phyloP scores from a whole-genome alignment of 2,888 invertebrate species.

The Drosophila paranaensis region DNA sequence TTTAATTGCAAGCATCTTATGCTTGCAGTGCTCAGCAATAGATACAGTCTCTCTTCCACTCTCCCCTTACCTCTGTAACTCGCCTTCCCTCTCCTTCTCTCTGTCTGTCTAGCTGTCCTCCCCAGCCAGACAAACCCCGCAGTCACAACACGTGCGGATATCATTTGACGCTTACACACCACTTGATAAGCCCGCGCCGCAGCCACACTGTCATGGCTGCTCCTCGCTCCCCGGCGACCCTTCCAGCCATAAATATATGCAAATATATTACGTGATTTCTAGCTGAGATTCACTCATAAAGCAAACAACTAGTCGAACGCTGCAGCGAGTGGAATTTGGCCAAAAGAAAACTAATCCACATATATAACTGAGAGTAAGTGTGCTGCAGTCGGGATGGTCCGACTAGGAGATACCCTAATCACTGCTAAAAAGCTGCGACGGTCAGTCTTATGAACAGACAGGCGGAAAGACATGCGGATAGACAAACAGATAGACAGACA shows the following conservation, averaged over 20 bases:
- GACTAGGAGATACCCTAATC: not conserved
- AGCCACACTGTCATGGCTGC: constrained; percentile 10
- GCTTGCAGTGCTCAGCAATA: constrained; percentile 14
- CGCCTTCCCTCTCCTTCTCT: not conserved
- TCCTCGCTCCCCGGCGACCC: constrained; percentile 9
- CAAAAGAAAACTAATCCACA: constrained; percentile 9
- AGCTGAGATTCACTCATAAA: constrained; percentile 42
- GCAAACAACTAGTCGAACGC: constrained; percentile 25
- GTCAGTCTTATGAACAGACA: no score
- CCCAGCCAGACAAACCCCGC: constrained; percentile 1
- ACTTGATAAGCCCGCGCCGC: constrained; percentile 21
- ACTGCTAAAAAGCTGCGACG: no score
- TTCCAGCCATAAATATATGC: constrained; percentile 70
- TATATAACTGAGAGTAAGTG: no score
- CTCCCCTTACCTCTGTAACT: not conserved
- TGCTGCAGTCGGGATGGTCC: no score
- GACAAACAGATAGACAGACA: no score
- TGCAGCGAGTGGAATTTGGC: constrained; percentile 15
- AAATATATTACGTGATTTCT: constrained; percentile 71
- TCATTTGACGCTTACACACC: constrained; percentile 37
- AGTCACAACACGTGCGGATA: constrained; percentile 35
- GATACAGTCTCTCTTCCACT: not conserved
- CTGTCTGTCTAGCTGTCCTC: not conserved
- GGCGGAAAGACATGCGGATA: no score
- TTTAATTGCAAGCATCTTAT: constrained; percentile 24